phyloP scores from a whole-genome alignment of 2,797 vertebrate genomes.

The Lacerta bilineata region DNA sequence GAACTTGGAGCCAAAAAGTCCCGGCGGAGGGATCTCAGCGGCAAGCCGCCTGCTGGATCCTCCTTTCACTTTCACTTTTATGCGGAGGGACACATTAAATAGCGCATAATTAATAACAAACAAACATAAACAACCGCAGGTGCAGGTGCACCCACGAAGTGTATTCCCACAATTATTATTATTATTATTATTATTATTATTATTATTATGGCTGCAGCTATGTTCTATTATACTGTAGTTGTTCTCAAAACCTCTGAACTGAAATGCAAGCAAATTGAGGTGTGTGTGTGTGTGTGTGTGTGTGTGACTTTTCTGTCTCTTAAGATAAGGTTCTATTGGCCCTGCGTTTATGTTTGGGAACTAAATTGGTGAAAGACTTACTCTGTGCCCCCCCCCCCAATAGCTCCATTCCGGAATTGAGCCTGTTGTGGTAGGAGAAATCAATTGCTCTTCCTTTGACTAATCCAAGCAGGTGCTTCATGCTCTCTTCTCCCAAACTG shows the following conservation, averaged over 20 bases:
- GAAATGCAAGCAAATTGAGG: background rate
- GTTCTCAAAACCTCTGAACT: background rate
- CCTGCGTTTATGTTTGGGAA: rapidly evolving
- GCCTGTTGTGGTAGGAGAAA: slow-evolving; percentile 1
- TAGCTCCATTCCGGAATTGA: background rate
- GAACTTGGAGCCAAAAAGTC: no score
- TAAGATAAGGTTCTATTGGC: background rate
- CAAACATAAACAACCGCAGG: no score
- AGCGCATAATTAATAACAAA: no score
- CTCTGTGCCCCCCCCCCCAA: slow-evolving; percentile 9
- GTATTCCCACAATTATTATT: background rate
- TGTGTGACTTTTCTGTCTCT: background rate
- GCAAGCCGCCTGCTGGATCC: no score
- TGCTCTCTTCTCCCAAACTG: background rate
- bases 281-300: background rate
- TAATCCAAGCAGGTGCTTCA: slow-evolving; percentile 21
- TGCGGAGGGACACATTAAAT: no score
- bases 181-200: no score
- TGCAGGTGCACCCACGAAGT: no score
- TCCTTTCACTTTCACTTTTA: no score
- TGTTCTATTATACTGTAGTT: background rate
- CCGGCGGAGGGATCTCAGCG: no score
- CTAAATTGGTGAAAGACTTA: background rate
- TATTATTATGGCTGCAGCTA: background rate
- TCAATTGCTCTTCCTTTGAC: background rate